A percentile compares a stretch with the other conserved stretches of the same genome.
phyloP scores from a whole-genome alignment of 2,888 invertebrate species.

The Sminthurinus aureus region DNA sequence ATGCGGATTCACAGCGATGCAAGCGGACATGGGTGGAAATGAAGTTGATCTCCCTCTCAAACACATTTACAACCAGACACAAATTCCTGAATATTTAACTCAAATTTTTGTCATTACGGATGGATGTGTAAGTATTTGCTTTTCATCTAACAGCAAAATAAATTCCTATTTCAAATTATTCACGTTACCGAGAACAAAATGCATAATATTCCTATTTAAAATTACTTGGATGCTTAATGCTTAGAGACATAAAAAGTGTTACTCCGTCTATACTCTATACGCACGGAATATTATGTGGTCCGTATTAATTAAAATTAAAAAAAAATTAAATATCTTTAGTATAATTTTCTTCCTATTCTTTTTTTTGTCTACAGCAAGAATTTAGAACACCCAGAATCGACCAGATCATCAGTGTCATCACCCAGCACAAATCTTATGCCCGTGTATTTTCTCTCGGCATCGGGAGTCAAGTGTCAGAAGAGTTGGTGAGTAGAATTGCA shows the following conservation, averaged over 20 bases:
- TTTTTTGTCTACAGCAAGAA: background rate
- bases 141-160: no score
- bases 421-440: background rate
- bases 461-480: slow-evolving; percentile 3
- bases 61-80: background rate
- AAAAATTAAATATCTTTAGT: no score
- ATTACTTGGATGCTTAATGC: no score
- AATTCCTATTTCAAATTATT: no score
- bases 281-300: no score
- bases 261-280: no score
- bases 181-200: no score
- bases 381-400: background rate
- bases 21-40: slow-evolving; percentile 9
- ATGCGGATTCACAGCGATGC: background rate
- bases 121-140: background rate
- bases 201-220: no score
- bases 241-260: no score
- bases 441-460: slow-evolving; percentile 18
- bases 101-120: slow-evolving; percentile 25
- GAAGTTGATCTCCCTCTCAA: background rate
- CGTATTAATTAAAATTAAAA: no score
- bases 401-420: background rate
- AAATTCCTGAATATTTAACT: slow-evolving; percentile 8
- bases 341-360: background rate
- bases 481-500: background rate